Base-by-base conservation (phyloP, 1,140 invertebrate genomes). In the Drosophila novamexicana region DNA sequence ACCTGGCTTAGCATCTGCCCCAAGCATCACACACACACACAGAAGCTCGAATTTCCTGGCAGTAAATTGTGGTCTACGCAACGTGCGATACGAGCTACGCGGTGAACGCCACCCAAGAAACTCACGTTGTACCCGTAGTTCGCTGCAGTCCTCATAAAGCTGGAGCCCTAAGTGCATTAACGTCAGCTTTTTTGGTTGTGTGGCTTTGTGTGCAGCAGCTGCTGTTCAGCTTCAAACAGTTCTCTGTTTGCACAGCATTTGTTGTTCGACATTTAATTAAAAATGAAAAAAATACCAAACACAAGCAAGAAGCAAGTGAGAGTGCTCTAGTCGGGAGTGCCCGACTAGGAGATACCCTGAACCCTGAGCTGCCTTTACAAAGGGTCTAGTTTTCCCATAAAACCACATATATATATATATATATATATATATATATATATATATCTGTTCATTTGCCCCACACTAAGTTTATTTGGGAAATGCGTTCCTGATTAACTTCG, bases 11-110 rank as follows among this genome's bases (percentile, higher is more conserved):
- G n/a, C 64, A 57, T 44, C 64, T 57, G 56, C 12, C 9, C 29
- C 14, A 16, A 18, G 50, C 50, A 22, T 7, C 18, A 29, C 47
- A 16, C 44, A 16, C 9, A 47, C 45, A 22, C 42, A n/a, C 22
- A 29, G n/a, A 61, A 32, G 36, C 69, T n/a, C 34, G 56, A 64
- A 73, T 45, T 67, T 59, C 52, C 16, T 54, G 63, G 61, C 53
- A 76, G 75, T 88, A 79, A 88, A 88, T 79, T 88, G 79, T 52
- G 79, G 82, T 79, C 72, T 45, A 40, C 45, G 61, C 71, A 79
- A 83, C 66, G 72, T 59, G 63, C 63, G 22, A 58, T 61, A 82
- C 79, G 83, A 86, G 82, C 65, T 1, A 6, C 29, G 64, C 34
- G 66, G 45, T 36, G 57, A 14, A 22, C n/a, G 14, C 40, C 32